Percentiles rank a stretch among this genome's conserved stretches.
phyloP scores from a whole-genome alignment of 2,888 invertebrate species.

The Crossocerus cetratus region DNA sequence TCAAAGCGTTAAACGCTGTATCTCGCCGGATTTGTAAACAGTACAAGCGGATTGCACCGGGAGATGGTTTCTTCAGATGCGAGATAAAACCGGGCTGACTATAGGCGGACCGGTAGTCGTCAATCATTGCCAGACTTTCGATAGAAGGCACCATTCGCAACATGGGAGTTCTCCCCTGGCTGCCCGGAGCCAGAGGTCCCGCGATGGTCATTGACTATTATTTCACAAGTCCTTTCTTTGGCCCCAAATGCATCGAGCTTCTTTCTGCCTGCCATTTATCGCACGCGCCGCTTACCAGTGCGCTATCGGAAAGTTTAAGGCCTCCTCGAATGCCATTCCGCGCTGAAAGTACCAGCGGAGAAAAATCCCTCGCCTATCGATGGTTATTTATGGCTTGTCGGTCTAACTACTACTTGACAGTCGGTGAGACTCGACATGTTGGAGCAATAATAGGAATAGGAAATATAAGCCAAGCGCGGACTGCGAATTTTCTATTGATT shows the following conservation, averaged over 20 bases:
- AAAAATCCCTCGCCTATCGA: not conserved
- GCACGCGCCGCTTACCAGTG: not conserved
- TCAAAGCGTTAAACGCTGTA: slow-evolving; percentile 61
- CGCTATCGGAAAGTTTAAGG: not conserved
- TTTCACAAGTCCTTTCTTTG: slow-evolving; percentile 45
- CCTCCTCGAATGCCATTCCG: not conserved
- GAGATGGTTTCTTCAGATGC: slow-evolving; percentile 55
- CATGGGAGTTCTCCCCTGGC: slow-evolving; percentile 41
- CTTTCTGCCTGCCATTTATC: not conserved
- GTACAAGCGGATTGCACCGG: slow-evolving; percentile 59
- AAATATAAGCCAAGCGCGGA: no score
- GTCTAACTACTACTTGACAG: no score
- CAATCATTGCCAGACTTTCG: slow-evolving; percentile 66
- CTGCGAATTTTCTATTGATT: no score
- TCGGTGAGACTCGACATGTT: no score
- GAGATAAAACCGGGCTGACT: slow-evolving; percentile 44
- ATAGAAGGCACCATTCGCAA: slow-evolving; percentile 51
- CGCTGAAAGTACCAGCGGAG: not conserved
- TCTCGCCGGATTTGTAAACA: slow-evolving; percentile 53
- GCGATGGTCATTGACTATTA: slow-evolving; percentile 47
- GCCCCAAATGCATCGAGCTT: not conserved
- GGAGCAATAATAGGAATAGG: no score
- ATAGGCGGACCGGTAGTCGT: slow-evolving; percentile 65
- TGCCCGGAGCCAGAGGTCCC: slow-evolving; percentile 30
- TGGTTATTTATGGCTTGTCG: not conserved